Base-by-base conservation (phyloP, 1,140 invertebrate genomes). In the Drosophila pandora region DNA sequence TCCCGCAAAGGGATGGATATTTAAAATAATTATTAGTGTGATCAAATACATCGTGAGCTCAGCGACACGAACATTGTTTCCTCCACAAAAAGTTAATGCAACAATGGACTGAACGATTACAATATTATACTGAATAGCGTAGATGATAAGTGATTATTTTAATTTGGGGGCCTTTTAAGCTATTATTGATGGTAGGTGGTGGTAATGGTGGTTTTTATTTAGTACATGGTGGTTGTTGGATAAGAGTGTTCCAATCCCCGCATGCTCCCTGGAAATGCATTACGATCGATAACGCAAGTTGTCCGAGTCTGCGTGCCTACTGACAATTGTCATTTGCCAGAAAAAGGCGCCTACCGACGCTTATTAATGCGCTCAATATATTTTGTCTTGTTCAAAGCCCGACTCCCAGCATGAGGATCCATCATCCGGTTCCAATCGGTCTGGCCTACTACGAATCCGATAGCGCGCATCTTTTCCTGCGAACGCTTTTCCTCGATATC, bases 341-440 rank as follows among this genome's bases (percentile, higher is more conserved):
- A 21, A 23, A 43, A 58, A 32, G 52, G 25, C 30, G 1, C 5
- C 59, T 71, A 89, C 43, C 79, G 76, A 17, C 84, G 65, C 48
- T 90, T 90, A 17, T 75, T 79, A 2, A 88, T 45, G 25, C 94
- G 92, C 91, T 95, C 96, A 76, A 99, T 97, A 92, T 98, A 99
- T 93, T 98, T 98, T 56, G 97, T 98, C 92, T 96, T 96, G 53
- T 97, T 98, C 12, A 99, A 94, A 6, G 97, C 97, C 83, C 95
- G 95, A 74, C 95, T 95, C 2, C 97, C 97, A 89, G 95, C 95
- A n/a, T 95, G 95, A 9, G 97, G 96, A 93, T 98, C 97, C 91
- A 97, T 97, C 95, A 99, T 98, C 79, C 97, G 94, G 58, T 96
- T 94, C 98, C 98, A 99, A 91, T 99, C 96, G 0, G 97, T 98